These are phyloP conservation scores for Nycticebus coucang DNA, from an alignment of 2,113 vertebrate genomes.

Conservation along the genomic window DNA sequence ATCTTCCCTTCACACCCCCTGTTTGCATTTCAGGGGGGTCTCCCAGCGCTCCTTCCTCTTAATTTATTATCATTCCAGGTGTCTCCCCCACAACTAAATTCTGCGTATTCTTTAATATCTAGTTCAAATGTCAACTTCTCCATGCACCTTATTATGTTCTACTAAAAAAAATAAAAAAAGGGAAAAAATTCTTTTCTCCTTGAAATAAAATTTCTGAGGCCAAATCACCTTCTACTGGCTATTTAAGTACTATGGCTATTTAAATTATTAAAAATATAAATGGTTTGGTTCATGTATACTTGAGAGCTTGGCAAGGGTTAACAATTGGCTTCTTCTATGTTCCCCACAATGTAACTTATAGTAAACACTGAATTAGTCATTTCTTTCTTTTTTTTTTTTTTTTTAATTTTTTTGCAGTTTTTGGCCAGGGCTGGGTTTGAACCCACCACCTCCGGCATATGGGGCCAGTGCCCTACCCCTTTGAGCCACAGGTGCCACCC, in stretches of 20 bases:
- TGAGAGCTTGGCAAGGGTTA: neutral
- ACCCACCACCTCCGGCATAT: too few relatives aligned
- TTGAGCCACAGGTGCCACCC: too few relatives aligned
- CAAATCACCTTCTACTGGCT: neutral
- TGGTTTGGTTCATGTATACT: neutral
- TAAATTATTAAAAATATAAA: neutral
- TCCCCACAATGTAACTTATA: neutral
- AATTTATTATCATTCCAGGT: neutral
- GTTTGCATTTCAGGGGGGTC: neutral
- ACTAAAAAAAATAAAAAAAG: neutral
- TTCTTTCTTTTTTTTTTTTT: too few relatives aligned
- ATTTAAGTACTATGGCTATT: neutral
- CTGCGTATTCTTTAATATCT: neutral
- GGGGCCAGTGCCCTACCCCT: too few relatives aligned
- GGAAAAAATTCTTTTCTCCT: neutral
- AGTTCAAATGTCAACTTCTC: neutral
- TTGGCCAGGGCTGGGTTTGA: too few relatives aligned
- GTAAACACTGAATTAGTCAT: neutral
- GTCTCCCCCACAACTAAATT: neutral
- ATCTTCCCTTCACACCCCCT: neutral
- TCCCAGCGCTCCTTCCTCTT: neutral
- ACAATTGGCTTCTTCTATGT: neutral
- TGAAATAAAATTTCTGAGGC: conserved; percentile 2
- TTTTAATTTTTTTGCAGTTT: too few relatives aligned
- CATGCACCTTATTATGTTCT: neutral